phyloP scores from a whole-genome alignment of 2,113 vertebrate species.

The Zosterops pallidus region DNA sequence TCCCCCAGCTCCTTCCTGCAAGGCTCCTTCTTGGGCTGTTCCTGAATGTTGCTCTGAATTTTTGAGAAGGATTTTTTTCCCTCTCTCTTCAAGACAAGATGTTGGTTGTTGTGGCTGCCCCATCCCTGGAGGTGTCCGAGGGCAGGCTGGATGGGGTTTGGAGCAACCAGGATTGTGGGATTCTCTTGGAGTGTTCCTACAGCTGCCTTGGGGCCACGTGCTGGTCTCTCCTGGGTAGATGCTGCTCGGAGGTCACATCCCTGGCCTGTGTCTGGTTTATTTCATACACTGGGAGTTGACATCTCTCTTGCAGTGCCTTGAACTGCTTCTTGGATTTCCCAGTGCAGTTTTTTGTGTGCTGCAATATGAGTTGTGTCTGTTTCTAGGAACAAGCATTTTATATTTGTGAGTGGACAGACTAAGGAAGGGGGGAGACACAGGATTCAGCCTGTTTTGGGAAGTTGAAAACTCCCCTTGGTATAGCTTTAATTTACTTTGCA shows the following conservation, averaged over 20 bases:
- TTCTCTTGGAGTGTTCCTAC: background rate
- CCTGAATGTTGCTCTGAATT: background rate
- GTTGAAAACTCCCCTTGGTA: background rate
- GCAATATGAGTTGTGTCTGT: background rate
- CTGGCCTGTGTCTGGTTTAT: background rate
- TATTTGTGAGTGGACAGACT: background rate
- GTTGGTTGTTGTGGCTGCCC: background rate
- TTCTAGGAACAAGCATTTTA: background rate
- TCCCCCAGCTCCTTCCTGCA: background rate
- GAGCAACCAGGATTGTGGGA: background rate
- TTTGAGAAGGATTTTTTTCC: background rate
- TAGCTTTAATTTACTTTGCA: background rate
- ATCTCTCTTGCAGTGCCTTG: background rate
- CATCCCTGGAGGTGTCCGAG: background rate
- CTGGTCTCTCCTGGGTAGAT: background rate
- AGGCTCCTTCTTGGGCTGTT: background rate
- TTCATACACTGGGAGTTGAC: background rate
- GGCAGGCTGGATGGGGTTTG: background rate
- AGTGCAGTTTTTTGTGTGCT: background rate
- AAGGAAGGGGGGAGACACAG: background rate
- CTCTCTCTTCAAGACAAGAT: fast-evolving
- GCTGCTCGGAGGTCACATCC: background rate
- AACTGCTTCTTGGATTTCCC: background rate
- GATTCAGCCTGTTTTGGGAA: background rate
- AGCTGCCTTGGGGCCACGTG: fast-evolving